Evolutionary conservation across 2,888 invertebrate genomes (phyloP).

Genomic region (Nymphalis urticae): DNA sequence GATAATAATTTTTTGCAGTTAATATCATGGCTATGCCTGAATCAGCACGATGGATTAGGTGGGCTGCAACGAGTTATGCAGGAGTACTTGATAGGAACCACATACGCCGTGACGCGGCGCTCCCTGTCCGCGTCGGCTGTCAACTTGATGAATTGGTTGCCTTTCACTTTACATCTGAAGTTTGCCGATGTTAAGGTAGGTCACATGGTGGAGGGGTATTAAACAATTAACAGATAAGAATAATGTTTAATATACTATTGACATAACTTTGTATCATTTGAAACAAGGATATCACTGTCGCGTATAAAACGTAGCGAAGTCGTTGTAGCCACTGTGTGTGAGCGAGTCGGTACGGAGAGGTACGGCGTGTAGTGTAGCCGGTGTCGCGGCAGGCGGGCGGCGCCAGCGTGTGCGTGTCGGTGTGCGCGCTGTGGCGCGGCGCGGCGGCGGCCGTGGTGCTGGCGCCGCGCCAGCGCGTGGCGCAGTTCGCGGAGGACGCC

Average conservation of each 20-base stretch:
- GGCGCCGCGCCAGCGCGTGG: constrained; percentile 90
- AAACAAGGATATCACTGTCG: no score
- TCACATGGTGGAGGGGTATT: no score
- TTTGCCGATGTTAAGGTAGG: constrained; percentile 83
- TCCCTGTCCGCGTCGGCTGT: constrained; percentile 87
- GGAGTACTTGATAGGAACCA: constrained; percentile 90
- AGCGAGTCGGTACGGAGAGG: no score
- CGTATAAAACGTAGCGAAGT: no score
- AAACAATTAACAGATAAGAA: no score
- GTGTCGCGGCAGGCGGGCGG: constrained; percentile 20
- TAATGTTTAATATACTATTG: no score
- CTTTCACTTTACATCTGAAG: constrained; percentile 84
- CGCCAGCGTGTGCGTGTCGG: constrained; percentile 80
- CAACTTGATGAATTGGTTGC: constrained; percentile 85
- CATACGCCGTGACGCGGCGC: constrained; percentile 86
- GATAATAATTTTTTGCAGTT: constrained; percentile 60
- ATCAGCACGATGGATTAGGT: constrained; percentile 59
- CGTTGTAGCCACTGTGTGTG: no score
- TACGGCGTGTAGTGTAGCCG: no score
- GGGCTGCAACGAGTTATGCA: constrained; percentile 86
- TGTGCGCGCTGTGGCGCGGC: constrained; percentile 90
- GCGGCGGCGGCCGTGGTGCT: constrained; percentile 87
- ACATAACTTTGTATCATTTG: no score
- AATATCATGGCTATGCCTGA: constrained; percentile 78
- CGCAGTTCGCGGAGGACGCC: constrained; percentile 90